Conservation (phyloP, 2,888 invertebrate genomes). For the Globia sparganii region DNA sequence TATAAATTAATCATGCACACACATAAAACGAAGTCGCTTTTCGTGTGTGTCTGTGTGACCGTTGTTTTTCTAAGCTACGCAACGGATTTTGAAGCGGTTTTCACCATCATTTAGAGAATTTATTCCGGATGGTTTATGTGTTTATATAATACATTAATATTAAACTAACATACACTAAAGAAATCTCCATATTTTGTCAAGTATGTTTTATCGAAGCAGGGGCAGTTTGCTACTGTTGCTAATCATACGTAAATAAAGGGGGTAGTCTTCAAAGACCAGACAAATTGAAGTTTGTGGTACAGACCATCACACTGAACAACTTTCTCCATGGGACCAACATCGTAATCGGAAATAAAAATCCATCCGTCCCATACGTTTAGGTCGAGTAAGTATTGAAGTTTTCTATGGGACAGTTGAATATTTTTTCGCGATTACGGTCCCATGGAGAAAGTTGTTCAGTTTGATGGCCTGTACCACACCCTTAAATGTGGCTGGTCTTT, state of each 20-base stretch:
- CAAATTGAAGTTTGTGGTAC: too few species aligned
- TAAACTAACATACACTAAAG: not conserved
- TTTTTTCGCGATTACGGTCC: too few species aligned
- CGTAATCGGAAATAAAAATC: too few species aligned
- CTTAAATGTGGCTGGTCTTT: too few species aligned
- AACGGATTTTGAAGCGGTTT: not conserved
- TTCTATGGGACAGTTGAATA: too few species aligned
- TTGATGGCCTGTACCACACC: too few species aligned
- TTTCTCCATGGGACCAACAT: too few species aligned
- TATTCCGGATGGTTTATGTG: not conserved
- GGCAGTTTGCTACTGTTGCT: not conserved
- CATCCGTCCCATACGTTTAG: too few species aligned
- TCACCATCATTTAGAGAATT: not conserved
- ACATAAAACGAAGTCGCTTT: not conserved
- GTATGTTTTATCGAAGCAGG: not conserved
- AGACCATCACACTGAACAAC: too few species aligned
- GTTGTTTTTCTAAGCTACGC: not conserved
- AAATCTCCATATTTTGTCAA: not conserved
- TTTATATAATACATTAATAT: not conserved
- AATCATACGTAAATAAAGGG: not conserved
- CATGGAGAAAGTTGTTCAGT: too few species aligned
- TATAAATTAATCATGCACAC: slow-evolving; percentile 15
- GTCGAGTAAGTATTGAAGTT: too few species aligned
- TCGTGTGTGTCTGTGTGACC: not conserved
- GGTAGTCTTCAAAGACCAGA: too few species aligned